These are phyloP conservation scores for Buceros bicornis DNA, from an alignment of 2,797 vertebrate genomes.

Conservation along the genomic window DNA sequence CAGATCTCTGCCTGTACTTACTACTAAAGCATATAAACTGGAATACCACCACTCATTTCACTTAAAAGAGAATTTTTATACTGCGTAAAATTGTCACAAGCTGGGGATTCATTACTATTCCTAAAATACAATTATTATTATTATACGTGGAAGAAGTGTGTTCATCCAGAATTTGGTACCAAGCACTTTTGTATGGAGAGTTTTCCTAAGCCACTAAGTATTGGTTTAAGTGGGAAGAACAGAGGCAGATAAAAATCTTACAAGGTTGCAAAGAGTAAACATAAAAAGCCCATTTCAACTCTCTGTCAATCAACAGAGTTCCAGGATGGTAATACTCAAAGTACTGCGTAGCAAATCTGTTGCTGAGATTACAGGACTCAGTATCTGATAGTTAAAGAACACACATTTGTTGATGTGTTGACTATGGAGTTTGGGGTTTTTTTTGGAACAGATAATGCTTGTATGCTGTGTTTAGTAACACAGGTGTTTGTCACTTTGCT, in stretches of 20 bases:
- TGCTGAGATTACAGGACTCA: background rate
- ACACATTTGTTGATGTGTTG: background rate
- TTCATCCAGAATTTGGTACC: background rate
- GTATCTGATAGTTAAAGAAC: background rate
- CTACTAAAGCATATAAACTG: background rate
- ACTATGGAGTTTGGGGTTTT: background rate
- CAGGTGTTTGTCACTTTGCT: background rate
- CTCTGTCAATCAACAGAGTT: background rate
- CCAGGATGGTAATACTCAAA: background rate
- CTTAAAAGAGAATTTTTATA: background rate
- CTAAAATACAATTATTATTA: background rate
- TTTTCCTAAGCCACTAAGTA: background rate
- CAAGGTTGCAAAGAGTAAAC: background rate
- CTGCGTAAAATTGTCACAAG: background rate
- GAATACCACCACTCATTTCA: background rate
- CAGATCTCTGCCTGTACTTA: background rate
- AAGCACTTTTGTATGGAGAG: background rate
- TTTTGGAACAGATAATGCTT: background rate
- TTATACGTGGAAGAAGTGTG: background rate
- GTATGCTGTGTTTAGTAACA: conserved; percentile 4
- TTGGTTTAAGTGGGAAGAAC: background rate
- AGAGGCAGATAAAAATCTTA: background rate
- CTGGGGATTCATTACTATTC: background rate
- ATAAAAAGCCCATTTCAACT: background rate
- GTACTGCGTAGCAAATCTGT: background rate